Conservation (phyloP, 2,113 vertebrate genomes). For the Emydocephalus ijimae region DNA sequence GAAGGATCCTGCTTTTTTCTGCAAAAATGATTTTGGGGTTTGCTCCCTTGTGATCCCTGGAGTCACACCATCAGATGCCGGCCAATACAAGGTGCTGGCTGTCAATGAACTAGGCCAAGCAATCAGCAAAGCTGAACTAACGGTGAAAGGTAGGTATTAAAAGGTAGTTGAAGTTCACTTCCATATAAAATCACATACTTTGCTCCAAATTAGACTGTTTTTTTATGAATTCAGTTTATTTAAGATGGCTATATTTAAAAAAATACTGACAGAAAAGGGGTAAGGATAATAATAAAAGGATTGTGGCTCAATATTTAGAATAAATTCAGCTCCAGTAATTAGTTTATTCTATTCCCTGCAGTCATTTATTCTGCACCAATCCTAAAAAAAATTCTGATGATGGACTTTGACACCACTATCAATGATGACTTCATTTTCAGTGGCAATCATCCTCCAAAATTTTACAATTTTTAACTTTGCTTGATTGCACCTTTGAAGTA, state of each 20-base stretch:
- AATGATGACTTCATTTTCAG: not conserved
- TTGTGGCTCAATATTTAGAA: not conserved
- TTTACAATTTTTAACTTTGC: not conserved
- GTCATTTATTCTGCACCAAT: not conserved
- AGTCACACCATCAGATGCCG: conserved; percentile 72
- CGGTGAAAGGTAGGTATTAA: conserved; percentile 71
- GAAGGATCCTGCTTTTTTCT: conserved; percentile 67
- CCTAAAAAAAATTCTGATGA: not conserved
- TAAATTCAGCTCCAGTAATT: not conserved
- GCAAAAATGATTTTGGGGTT: conserved; percentile 78
- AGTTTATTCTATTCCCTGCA: not conserved
- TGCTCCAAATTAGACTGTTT: not conserved
- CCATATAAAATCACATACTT: not conserved
- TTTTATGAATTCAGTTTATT: not conserved
- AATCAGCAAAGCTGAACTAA: conserved; percentile 72
- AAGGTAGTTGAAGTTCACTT: not conserved
- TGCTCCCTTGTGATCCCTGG: conserved; percentile 80
- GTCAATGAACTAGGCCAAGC: conserved; percentile 74
- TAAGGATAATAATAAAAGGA: not conserved
- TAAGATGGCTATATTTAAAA: not conserved
- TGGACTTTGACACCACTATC: not conserved
- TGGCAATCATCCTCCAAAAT: not conserved
- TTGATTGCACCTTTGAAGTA: not conserved
- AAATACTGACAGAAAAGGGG: not conserved
- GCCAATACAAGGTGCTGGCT: conserved; percentile 75